Evolutionary conservation across 2,888 invertebrate genomes (phyloP).

Genomic region (Oscheius sp.): DNA sequence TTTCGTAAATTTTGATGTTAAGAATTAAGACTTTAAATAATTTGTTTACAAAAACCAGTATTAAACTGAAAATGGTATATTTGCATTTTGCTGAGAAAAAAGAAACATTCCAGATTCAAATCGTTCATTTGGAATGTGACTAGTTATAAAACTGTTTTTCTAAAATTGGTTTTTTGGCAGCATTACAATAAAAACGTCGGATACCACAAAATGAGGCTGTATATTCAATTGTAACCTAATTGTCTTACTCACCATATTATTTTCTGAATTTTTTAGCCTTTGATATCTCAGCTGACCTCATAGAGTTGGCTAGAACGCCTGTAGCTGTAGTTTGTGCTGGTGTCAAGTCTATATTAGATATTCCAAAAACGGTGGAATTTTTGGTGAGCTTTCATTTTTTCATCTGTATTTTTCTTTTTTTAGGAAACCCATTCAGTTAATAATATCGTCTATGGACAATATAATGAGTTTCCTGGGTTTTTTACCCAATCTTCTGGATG

Average conservation of each 20-base stretch:
- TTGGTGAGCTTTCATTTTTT: constrained; percentile 76
- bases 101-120: too few relatives aligned
- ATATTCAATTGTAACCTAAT: constrained; percentile 5
- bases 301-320: constrained; percentile 85
- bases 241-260: not conserved
- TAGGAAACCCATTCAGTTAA: constrained; percentile 94
- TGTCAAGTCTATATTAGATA: constrained; percentile 94
- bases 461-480: constrained; percentile 88
- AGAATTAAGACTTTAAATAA: too few relatives aligned
- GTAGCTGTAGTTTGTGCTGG: constrained; percentile 93
- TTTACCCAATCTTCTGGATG: constrained; percentile 83
- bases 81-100: too few relatives aligned
- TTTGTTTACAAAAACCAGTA: too few relatives aligned
- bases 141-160: too few relatives aligned
- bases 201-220: not conserved
- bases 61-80: too few relatives aligned
- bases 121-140: too few relatives aligned
- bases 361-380: constrained; percentile 90
- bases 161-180: too few relatives aligned
- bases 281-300: constrained; percentile 93
- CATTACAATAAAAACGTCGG: too few relatives aligned
- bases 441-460: constrained; percentile 81
- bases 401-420: constrained; percentile 3
- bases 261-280: constrained; percentile 72
- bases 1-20: too few relatives aligned